Percentiles rank a stretch among this genome's conserved stretches.
Conservation (phyloP, 1,140 invertebrate species). For the Papilio helenus region DNA sequence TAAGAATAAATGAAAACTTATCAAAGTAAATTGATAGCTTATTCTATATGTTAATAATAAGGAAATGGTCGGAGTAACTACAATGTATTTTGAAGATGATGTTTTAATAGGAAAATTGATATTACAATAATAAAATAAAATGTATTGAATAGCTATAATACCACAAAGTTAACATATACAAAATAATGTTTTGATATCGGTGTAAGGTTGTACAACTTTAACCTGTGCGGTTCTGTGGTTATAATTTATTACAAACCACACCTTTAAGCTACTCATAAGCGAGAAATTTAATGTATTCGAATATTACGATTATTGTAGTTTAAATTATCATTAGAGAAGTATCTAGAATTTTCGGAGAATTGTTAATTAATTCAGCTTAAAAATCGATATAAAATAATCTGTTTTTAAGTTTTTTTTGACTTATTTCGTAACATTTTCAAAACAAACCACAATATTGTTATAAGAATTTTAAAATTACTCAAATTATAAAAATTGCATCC, state of each 20-base stretch:
- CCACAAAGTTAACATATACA: neutral
- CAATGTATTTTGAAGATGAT: neutral
- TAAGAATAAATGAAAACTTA: too few relatives aligned
- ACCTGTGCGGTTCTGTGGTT: constrained; percentile 9
- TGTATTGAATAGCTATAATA: neutral
- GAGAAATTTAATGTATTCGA: neutral
- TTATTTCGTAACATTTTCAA: too few relatives aligned
- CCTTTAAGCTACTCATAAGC: neutral
- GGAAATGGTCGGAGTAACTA: neutral
- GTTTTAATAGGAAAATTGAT: neutral
- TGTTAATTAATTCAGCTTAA: too few relatives aligned
- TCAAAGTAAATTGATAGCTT: too few relatives aligned
- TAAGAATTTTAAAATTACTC: too few relatives aligned
- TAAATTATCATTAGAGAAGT: neutral
- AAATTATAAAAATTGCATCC: too few relatives aligned
- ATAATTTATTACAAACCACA: neutral
- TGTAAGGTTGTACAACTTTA: constrained; percentile 5
- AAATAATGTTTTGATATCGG: constrained; percentile 2
- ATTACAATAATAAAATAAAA: neutral
- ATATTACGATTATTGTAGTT: neutral
- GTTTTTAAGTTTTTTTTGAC: too few relatives aligned
- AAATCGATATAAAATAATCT: too few relatives aligned
- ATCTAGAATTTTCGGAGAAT: too few relatives aligned
- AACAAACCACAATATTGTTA: too few relatives aligned
- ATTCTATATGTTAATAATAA: too few relatives aligned